Conservation (phyloP, 2,888 invertebrate genomes). For the Andrena camellia region DNA sequence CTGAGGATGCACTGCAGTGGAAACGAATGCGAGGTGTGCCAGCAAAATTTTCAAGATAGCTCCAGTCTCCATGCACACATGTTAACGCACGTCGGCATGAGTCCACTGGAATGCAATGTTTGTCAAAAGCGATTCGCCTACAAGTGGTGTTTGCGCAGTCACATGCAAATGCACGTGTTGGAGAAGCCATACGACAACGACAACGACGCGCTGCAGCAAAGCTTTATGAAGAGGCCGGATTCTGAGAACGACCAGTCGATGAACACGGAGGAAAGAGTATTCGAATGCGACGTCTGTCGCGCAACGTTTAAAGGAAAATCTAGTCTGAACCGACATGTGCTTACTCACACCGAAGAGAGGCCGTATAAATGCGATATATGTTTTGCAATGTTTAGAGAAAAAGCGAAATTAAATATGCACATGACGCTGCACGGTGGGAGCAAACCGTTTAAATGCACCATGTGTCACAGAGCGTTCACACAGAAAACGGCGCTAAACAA, state of each 20-base stretch:
- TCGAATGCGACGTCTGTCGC: conserved; percentile 76
- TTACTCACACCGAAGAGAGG: conserved; percentile 76
- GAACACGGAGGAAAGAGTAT: conserved; percentile 65
- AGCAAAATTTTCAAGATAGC: conserved; percentile 79
- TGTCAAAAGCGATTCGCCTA: conserved; percentile 82
- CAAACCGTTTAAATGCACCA: conserved; percentile 80
- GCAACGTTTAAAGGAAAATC: conserved; percentile 75
- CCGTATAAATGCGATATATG: conserved; percentile 80
- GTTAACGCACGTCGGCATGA: conserved; percentile 82
- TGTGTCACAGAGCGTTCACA: conserved; percentile 80
- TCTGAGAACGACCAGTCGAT: conserved; percentile 58
- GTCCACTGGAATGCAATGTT: conserved; percentile 79
- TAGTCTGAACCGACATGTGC: conserved; percentile 76
- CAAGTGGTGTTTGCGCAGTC: conserved; percentile 80
- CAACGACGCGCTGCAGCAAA: conserved; percentile 70
- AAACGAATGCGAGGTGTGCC: conserved; percentile 81
- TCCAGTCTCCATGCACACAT: conserved; percentile 80
- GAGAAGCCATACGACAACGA: conserved; percentile 80
- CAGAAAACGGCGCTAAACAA: conserved; percentile 82
- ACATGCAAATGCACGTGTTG: conserved; percentile 80
- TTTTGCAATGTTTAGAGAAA: conserved; percentile 77
- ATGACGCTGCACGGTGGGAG: conserved; percentile 73
- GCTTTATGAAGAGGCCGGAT: conserved; percentile 70
- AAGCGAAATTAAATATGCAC: conserved; percentile 76
- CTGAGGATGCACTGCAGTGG: conserved; percentile 80